These are phyloP conservation scores for Drosophila lacicola DNA, from an alignment of 2,888 invertebrate genomes.

Conservation along the genomic window DNA sequence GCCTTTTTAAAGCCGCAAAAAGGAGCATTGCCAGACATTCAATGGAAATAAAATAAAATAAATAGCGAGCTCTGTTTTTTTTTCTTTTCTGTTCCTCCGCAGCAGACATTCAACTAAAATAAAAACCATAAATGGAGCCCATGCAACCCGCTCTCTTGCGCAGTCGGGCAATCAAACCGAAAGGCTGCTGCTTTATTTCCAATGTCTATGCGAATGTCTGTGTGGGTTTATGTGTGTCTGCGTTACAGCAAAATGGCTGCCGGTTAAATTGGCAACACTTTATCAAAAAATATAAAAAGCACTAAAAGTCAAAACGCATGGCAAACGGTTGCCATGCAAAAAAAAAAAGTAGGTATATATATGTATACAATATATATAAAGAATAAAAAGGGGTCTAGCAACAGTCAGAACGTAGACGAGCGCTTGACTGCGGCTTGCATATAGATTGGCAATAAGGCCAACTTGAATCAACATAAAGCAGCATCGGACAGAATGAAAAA, in stretches of 20 bases:
- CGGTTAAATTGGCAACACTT: conserved; percentile 80
- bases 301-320: conserved; percentile 75
- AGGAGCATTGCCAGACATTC: conserved; percentile 36
- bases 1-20: conserved; percentile 61
- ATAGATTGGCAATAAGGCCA: conserved; percentile 77
- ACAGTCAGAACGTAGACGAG: conserved; percentile 35
- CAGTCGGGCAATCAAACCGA: conserved; percentile 70
- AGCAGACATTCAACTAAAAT: conserved; percentile 65
- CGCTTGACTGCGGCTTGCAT: conserved; percentile 63
- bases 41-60: conserved; percentile 59
- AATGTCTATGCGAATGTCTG: conserved; percentile 39
- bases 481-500: conserved; percentile 14
- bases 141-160: conserved; percentile 13
- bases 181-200: conserved; percentile 66
- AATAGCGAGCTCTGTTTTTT: conserved; percentile 20
- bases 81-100: conserved; percentile 2
- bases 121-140: conserved; percentile 66
- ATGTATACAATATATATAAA: conserved; percentile 10
- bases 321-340: conserved; percentile 54
- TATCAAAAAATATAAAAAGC: conserved; percentile 79
- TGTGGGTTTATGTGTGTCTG: conserved; percentile 32
- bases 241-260: conserved; percentile 68
- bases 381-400: conserved; percentile 35
- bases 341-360: conserved; percentile 24
- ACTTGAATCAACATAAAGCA: conserved; percentile 70